A percentile compares a stretch with the other conserved stretches of the same genome.
Conservation (phyloP, 2,888 invertebrate genomes). For the Thymelicus lineola region DNA sequence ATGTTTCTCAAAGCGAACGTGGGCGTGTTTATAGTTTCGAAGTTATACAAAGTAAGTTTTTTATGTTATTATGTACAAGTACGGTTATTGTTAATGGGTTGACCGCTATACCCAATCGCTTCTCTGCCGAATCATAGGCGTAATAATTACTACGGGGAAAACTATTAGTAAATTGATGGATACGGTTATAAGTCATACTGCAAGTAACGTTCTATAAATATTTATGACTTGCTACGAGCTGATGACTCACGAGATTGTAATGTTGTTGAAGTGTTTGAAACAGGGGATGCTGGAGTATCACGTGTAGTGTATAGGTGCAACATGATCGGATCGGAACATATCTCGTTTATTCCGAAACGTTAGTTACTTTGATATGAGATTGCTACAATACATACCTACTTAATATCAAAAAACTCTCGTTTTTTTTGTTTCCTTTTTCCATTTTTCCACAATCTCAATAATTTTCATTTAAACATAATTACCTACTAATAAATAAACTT, state of each 20-base stretch:
- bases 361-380: too few relatives aligned
- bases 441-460: too few relatives aligned
- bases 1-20: not conserved
- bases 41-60: not conserved
- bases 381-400: not conserved
- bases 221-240: slow-evolving; percentile 59
- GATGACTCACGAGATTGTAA: slow-evolving; percentile 59
- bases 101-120: slow-evolving; percentile 13
- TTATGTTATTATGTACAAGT: not conserved
- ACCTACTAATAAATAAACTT: too few relatives aligned
- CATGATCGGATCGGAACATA: too few relatives aligned
- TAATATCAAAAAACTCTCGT: too few relatives aligned
- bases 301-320: slow-evolving; percentile 29
- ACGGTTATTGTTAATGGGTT: slow-evolving; percentile 11
- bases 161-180: slow-evolving; percentile 52
- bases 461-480: too few relatives aligned
- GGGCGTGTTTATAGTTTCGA: not conserved
- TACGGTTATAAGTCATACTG: slow-evolving; percentile 40
- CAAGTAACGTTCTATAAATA: slow-evolving; percentile 69
- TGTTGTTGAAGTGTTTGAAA: slow-evolving; percentile 51
- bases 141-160: slow-evolving; percentile 48
- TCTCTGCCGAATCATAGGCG: slow-evolving; percentile 21
- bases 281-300: slow-evolving; percentile 44
- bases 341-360: too few relatives aligned
- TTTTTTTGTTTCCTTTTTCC: too few relatives aligned